A percentile compares a stretch with the other conserved stretches of the same genome.
Conservation (phyloP, 1,140 invertebrate species). For the Ceratitis capitata region DNA sequence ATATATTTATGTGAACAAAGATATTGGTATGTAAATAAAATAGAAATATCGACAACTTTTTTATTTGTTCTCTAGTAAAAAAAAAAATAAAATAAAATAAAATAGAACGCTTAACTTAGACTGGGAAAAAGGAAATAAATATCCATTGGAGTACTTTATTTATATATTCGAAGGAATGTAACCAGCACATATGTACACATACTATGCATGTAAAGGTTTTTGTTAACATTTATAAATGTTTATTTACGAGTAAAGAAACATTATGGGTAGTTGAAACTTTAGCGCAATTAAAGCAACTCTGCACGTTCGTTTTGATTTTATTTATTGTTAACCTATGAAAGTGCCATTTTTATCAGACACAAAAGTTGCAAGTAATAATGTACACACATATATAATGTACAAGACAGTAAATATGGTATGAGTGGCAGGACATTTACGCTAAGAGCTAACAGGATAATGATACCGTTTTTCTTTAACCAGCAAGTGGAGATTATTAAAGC, state of each 20-base stretch:
- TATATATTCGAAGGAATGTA: not conserved
- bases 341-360: too few species aligned
- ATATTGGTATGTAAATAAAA: too few species aligned
- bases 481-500: too few species aligned
- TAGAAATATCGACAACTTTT: too few species aligned
- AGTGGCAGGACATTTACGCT: too few species aligned
- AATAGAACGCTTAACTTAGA: not conserved
- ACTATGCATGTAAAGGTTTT: not conserved
- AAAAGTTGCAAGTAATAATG: too few species aligned
- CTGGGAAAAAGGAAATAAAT: not conserved
- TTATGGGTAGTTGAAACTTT: not conserved
- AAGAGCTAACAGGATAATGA: too few species aligned
- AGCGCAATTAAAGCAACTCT: conserved; percentile 4
- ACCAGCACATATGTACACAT: not conserved
- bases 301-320: conserved; percentile 20
- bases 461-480: too few species aligned
- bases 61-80: too few species aligned
- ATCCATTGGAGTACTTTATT: not conserved
- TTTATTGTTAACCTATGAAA: conserved; percentile 7
- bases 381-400: too few species aligned
- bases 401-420: too few species aligned
- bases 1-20: not conserved
- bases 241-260: not conserved
- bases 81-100: not conserved
- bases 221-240: not conserved